Percentiles rank a stretch among this genome's conserved stretches.
phyloP scores from a whole-genome alignment of 2,113 vertebrate species.

The Corythoichthys haematopterus region DNA sequence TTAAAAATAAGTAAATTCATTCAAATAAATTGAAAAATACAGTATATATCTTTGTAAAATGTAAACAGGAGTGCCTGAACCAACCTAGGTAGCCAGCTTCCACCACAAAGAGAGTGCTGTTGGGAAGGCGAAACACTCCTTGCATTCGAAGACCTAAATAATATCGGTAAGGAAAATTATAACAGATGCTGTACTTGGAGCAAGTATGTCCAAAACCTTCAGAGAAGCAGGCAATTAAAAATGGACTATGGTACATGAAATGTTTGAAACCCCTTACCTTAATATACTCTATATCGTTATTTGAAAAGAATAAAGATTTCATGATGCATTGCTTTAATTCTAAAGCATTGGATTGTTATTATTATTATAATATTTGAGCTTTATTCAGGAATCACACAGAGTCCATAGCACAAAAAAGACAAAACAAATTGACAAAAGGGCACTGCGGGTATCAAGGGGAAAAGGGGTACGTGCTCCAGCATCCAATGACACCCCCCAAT shows the following conservation, averaged over 20 bases:
- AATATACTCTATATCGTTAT: background rate
- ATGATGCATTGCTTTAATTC: too few relatives aligned
- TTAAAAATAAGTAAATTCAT: background rate
- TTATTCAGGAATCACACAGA: background rate
- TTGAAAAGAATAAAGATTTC: too few relatives aligned
- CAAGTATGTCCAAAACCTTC: background rate
- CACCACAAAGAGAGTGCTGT: constrained; percentile 89
- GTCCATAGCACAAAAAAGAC: too few relatives aligned
- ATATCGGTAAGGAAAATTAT: constrained; percentile 66
- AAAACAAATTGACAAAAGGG: background rate
- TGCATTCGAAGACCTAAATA: constrained; percentile 83
- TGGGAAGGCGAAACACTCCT: constrained; percentile 86
- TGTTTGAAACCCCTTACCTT: background rate
- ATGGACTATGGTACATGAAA: background rate
- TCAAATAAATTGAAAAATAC: too few relatives aligned
- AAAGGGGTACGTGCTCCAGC: background rate
- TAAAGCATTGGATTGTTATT: too few relatives aligned
- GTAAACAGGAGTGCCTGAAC: constrained; percentile 50
- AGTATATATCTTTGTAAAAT: background rate
- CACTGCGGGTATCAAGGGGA: background rate
- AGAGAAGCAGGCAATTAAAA: background rate
- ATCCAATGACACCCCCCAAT: background rate
- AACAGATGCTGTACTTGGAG: background rate
- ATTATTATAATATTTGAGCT: too few relatives aligned
- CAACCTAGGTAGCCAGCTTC: constrained; percentile 83